phyloP scores from a whole-genome alignment of 2,797 vertebrate genomes.

The Champsocephalus gunnari region DNA sequence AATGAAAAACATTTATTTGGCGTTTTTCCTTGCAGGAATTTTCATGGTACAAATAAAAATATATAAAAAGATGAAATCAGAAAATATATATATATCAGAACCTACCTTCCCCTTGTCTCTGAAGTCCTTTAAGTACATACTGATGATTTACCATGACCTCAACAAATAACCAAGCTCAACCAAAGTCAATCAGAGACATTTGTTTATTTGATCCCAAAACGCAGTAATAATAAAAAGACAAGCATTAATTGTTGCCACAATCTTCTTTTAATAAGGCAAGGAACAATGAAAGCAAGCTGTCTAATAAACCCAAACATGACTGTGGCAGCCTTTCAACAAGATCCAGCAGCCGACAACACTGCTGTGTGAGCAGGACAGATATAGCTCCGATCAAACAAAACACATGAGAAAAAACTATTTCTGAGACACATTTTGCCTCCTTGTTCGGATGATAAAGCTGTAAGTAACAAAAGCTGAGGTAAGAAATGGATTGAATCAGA shows the following conservation, averaged over 20 bases:
- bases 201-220: not conserved
- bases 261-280: not conserved
- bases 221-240: not conserved
- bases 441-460: slow-evolving; percentile 32
- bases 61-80: not conserved
- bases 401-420: slow-evolving; percentile 48
- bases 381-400: slow-evolving; percentile 51
- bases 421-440: slow-evolving; percentile 29
- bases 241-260: not conserved
- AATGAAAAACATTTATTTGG: not conserved
- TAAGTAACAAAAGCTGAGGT: slow-evolving; percentile 16
- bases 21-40: no score
- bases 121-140: not conserved
- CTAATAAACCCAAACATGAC: slow-evolving; percentile 42
- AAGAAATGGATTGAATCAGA: slow-evolving; percentile 25
- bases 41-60: not conserved
- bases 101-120: no score
- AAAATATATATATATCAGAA: not conserved
- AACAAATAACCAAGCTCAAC: no score
- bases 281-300: not conserved
- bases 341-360: slow-evolving; percentile 37
- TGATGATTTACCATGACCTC: no score
- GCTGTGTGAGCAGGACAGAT: slow-evolving; percentile 51
- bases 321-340: slow-evolving; percentile 41
- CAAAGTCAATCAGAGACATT: not conserved